Conservation (phyloP, 2,113 vertebrate species). For the Columba janthina region DNA sequence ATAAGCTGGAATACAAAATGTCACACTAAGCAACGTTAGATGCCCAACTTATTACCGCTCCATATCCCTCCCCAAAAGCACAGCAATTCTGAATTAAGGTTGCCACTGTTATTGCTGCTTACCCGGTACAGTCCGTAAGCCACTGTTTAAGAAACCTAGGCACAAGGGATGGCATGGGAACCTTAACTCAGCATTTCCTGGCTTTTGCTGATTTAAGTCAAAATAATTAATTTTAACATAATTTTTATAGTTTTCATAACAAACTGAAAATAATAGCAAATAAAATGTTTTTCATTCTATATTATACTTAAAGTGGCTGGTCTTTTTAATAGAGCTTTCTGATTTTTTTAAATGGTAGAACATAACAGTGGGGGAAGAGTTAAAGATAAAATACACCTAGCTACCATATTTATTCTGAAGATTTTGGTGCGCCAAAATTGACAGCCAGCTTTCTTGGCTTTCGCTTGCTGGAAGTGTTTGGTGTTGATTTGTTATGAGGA, state of each 20-base stretch:
- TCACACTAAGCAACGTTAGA: constrained; percentile 4
- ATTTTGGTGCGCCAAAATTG: constrained; percentile 91
- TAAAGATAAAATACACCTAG: constrained; percentile 55
- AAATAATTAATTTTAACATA: constrained; percentile 19
- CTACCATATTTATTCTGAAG: constrained; percentile 82
- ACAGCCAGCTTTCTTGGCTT: constrained; percentile 94
- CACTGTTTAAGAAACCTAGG: constrained; percentile 39
- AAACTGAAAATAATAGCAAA: constrained; percentile 62
- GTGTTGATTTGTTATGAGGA: constrained; percentile 72
- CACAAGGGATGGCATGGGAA: constrained; percentile 43
- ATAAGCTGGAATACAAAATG: constrained; percentile 40
- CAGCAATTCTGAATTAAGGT: background rate
- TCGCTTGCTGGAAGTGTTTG: constrained; percentile 86
- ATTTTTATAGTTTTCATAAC: constrained; percentile 29
- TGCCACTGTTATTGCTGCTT: constrained; percentile 69
- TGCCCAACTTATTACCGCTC: constrained; percentile 59
- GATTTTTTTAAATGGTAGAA: constrained; percentile 62
- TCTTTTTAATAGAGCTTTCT: constrained; percentile 64
- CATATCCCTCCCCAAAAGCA: constrained; percentile 51
- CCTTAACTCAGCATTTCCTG: constrained; percentile 28
- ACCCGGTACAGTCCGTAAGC: constrained; percentile 18
- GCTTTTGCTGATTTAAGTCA: constrained; percentile 19
- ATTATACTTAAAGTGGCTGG: constrained; percentile 55
- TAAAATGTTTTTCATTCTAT: constrained; percentile 50
- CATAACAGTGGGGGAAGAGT: constrained; percentile 36